phyloP scores from a whole-genome alignment of 2,797 vertebrate genomes.

The Hypotaenidia okinawae region DNA sequence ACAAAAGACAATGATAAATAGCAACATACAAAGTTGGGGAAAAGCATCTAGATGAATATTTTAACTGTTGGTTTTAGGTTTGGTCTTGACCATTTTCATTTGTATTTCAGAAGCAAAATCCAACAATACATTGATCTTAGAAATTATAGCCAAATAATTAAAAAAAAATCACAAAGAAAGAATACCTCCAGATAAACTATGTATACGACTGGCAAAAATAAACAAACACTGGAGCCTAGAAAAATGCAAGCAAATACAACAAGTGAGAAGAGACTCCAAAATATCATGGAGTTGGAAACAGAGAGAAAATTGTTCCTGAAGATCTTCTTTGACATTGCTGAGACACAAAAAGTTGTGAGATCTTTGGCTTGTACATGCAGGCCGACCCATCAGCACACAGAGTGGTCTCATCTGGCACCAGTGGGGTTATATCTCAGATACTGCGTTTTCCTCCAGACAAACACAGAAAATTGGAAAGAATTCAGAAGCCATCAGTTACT shows the following conservation, averaged over 20 bases:
- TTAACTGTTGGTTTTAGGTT: background rate
- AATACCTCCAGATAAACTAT: background rate
- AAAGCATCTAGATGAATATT: background rate
- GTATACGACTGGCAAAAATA: background rate
- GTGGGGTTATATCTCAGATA: background rate
- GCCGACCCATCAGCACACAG: background rate
- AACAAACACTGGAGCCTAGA: background rate
- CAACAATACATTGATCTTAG: background rate
- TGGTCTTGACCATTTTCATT: background rate
- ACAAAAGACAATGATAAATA: background rate
- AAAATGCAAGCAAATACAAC: background rate
- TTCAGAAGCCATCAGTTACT: background rate
- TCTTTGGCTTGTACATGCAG: background rate
- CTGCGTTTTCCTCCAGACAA: background rate
- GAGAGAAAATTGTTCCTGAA: background rate
- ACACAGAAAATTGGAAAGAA: background rate
- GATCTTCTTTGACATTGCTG: background rate
- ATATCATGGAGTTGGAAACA: background rate
- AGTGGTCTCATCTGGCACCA: background rate
- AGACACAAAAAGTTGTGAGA: background rate
- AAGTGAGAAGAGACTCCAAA: background rate
- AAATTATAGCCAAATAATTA: background rate
- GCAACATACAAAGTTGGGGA: background rate
- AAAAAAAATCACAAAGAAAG: background rate
- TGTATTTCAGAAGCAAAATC: background rate